Percentiles rank a stretch among this genome's conserved stretches.
Conservation (phyloP, 2,113 vertebrate species). For the Prolemur simus region DNA sequence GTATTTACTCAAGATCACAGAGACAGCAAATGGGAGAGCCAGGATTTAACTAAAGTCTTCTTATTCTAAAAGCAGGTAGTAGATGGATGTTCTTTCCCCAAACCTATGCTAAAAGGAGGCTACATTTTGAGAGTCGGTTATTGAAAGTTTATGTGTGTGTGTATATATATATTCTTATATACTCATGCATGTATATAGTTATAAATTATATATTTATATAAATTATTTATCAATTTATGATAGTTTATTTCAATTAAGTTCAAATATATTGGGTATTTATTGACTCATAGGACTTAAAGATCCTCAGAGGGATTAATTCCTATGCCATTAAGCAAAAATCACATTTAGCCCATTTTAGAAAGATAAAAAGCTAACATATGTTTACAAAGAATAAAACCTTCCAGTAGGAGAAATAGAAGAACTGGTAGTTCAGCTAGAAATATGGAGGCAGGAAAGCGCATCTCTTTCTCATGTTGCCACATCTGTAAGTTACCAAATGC, state of each 20-base stretch:
- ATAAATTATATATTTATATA: neutral
- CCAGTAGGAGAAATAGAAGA: neutral
- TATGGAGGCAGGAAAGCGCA: fast-evolving
- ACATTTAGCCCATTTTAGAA: conserved; percentile 21
- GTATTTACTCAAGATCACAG: neutral
- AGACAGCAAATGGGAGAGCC: neutral
- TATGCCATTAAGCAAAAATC: neutral
- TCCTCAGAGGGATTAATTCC: neutral
- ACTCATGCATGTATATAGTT: neutral
- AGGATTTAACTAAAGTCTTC: neutral
- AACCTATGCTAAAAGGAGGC: neutral
- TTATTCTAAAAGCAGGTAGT: neutral
- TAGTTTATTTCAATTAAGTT: conserved; percentile 1
- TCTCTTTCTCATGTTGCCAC: neutral
- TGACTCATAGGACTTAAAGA: conserved; percentile 12
- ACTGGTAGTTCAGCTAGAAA: neutral
- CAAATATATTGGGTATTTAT: neutral
- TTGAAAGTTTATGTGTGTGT: neutral
- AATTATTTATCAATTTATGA: neutral
- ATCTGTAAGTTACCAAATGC: neutral
- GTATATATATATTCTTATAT: neutral
- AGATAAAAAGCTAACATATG: neutral
- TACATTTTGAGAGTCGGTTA: neutral
- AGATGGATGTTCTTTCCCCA: neutral
- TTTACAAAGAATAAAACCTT: neutral